Evolutionary conservation across 2,888 invertebrate genomes (phyloP), one percentile per base, ranked within the genome.

Genomic region (Pterostichus niger): DNA sequence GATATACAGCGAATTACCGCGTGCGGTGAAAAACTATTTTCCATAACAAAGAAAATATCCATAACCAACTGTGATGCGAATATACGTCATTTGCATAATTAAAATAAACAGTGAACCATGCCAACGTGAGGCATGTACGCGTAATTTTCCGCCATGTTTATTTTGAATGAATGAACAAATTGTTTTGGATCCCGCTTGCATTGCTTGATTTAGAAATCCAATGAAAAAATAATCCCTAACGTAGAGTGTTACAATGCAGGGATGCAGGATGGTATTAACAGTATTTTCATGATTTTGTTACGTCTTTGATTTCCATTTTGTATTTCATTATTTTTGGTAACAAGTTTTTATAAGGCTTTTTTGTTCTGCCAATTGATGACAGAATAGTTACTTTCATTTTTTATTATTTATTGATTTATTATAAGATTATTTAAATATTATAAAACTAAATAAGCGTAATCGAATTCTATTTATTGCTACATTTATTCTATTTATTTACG

Each of bases 31-130:
- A 81, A 81, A 81, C 81, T 81, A 81, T 71, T 81, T 80, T 81
- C 81, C 81, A 81, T 81, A 81, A 81, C 81, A 81, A 81, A 81
- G 81, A 81, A 81, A 81, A 81, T 71, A 81, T 81, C 80, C 71
- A 81, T 52, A 31, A 24, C 75, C 52, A 75, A 17, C 71, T 64
- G 71, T 49, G 75, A 81, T 81, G 64, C 56, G 68, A 81, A 81
- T 81, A 81, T 81, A 52, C 73, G 56, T 68, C 81, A 81, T 81
- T 81, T 81, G 81, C 81, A 81, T 81, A 81, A 81, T 81, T 81
- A 73, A 81, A 81, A 81, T 81, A 81, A 81, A 81, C 81, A 81
- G 71, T 73, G 81, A 81, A 81, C 81, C 81, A 56, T 81, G 35
- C 49, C 75, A 75, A 52, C 52, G 75, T 31, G 49, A 52, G 52